Evolutionary conservation across 2,888 invertebrate genomes (phyloP).

Genomic region (Coremacera marginata): DNA sequence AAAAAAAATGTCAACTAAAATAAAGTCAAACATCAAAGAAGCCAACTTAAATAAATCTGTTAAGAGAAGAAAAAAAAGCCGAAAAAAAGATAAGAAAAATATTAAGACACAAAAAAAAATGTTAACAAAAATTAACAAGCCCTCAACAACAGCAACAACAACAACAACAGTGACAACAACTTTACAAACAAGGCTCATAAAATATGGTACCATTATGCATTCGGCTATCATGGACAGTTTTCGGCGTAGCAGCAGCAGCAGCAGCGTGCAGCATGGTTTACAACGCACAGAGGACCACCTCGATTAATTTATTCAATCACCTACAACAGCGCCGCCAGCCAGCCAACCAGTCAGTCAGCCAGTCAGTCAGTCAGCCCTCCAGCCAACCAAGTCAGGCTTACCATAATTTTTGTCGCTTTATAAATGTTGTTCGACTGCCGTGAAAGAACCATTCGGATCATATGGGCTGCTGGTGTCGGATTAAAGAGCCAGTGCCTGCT

Average conservation of each 20-base stretch:
- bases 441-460: constrained; percentile 51
- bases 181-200: constrained; percentile 42
- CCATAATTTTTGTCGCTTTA: constrained; percentile 48
- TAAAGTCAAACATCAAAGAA: constrained; percentile 58
- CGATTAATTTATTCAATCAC: constrained; percentile 63
- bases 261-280: constrained; percentile 14
- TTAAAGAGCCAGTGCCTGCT: constrained; percentile 50
- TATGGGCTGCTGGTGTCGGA: constrained; percentile 50
- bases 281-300: constrained; percentile 43
- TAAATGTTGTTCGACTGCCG: constrained; percentile 54
- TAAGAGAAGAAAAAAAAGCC: constrained; percentile 47
- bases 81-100: constrained; percentile 42
- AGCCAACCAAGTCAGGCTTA: neutral
- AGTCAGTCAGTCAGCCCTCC: neutral
- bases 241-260: neutral
- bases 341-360: neutral
- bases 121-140: constrained; percentile 52
- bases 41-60: constrained; percentile 45
- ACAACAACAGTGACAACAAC: constrained; percentile 41
- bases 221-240: neutral
- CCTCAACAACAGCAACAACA: constrained; percentile 46
- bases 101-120: constrained; percentile 41
- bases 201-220: constrained; percentile 43
- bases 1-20: constrained; percentile 61
- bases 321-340: constrained; percentile 45